Conservation (phyloP, 2,888 invertebrate genomes). For the Trissonchulus sp. region DNA sequence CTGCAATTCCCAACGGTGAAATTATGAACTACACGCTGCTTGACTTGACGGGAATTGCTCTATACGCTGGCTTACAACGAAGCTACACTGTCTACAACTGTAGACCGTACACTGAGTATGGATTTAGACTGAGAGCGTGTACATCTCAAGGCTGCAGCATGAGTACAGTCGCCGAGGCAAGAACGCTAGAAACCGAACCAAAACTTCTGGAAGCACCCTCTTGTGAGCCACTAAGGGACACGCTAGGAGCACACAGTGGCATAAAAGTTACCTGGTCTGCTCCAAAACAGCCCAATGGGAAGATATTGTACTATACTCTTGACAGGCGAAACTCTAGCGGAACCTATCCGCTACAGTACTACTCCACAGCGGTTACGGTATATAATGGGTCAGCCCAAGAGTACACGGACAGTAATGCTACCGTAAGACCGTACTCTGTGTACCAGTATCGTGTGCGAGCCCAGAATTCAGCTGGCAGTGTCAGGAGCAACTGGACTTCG, state of each 20-base stretch:
- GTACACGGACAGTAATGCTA: neutral
- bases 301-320: neutral
- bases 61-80: constrained; percentile 20
- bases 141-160: constrained; percentile 1
- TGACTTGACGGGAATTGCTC: neutral
- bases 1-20: constrained; percentile 17
- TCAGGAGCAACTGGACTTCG: neutral
- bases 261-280: constrained; percentile 10
- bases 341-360: neutral
- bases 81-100: neutral
- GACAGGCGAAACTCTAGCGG: neutral
- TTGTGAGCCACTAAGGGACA: neutral
- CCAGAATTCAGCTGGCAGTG: neutral
- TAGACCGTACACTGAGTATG: constrained; percentile 7
- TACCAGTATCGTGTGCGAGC: constrained; percentile 15
- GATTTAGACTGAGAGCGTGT: constrained; percentile 3
- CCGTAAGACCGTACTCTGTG: constrained; percentile 6
- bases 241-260: neutral
- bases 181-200: constrained; percentile 2
- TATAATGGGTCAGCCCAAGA: neutral
- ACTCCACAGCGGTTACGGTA: neutral
- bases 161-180: neutral
- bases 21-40: constrained; percentile 17
- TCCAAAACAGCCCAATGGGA: neutral
- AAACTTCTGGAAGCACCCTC: neutral